Conservation (phyloP, 2,888 invertebrate species). For the Himalopsyche anomala region DNA sequence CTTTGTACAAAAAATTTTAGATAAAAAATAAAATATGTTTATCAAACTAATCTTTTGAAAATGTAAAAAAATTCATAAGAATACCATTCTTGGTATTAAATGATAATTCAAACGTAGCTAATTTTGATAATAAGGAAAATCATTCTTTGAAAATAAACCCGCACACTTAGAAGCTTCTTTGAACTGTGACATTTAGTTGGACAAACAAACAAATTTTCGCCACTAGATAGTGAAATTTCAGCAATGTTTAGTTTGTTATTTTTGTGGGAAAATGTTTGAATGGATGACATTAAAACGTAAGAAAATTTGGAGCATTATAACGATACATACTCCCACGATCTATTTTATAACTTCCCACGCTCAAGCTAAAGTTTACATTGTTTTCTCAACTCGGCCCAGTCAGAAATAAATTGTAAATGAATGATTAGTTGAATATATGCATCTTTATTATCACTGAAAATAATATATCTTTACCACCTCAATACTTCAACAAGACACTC, state of each 20-base stretch:
- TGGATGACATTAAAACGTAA: background rate
- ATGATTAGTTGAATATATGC: no score
- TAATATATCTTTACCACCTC: no score
- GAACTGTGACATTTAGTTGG: conserved; percentile 10
- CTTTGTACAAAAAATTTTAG: no score
- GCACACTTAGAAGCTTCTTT: background rate
- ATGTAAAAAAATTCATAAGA: no score
- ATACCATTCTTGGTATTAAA: no score
- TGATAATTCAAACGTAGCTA: no score
- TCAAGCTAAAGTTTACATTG: background rate
- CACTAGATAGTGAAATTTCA: background rate
- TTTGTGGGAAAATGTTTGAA: background rate
- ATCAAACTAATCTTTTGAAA: no score
- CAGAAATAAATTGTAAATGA: no score
- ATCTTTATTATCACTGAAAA: no score
- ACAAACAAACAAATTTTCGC: background rate
- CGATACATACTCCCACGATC: background rate
- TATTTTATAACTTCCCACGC: background rate
- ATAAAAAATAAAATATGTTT: no score
- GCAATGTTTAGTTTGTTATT: background rate
- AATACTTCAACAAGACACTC: no score
- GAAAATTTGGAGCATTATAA: background rate
- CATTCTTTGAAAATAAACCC: background rate
- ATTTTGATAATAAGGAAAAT: background rate
- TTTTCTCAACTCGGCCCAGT: background rate